Base-by-base conservation (phyloP, 2,888 invertebrate species). In the Agrotis segetum region DNA sequence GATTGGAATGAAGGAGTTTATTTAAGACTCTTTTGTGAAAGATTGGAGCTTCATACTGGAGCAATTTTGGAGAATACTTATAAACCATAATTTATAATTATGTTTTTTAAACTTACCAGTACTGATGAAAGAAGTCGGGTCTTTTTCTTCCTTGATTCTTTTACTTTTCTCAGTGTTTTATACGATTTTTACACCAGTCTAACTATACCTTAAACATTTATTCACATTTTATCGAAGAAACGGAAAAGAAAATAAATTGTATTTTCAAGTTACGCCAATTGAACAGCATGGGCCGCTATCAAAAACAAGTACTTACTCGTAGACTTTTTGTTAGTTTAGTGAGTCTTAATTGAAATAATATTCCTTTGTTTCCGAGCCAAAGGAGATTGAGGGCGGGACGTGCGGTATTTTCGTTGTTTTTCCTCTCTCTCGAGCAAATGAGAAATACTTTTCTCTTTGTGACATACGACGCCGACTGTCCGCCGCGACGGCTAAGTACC, bases 381-480 rank as follows among this genome's bases (percentile, higher is more conserved):
- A 92, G 90, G 91, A 93, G 93, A 93, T 93, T 91, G 92, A 90
- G 91, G 91, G 88, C 85, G 91, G 91, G 87, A 89, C 91, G 90
- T 90, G 90, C 84, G 88, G 88, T 87, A 88, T 92, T 91, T 89
- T 92, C 89, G 89, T 91, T 92, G 91, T 92, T 93, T 93, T 92
- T 89, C 89, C 89, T 85, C 88, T 86, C 83, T 85, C 88, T 86
- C 83, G 86, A 88, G 85, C 89, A 92, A 93, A 94, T 93, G 94
- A 93, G 92, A 94, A 94, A 93, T 94, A 93, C 92, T 94, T 94
- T 92, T 90, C 92, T 91, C 92, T 93, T 91, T 94, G 92, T 92
- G 93, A 93, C 92, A 93, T 88, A 92, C 92, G 91, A 92, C 90
- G 90, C 89, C 87, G 88, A 88, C 88, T 87, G 91, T 81, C 90